Conservation (phyloP, 2,888 invertebrate genomes). For the Drosophila nr. perissopoda region DNA sequence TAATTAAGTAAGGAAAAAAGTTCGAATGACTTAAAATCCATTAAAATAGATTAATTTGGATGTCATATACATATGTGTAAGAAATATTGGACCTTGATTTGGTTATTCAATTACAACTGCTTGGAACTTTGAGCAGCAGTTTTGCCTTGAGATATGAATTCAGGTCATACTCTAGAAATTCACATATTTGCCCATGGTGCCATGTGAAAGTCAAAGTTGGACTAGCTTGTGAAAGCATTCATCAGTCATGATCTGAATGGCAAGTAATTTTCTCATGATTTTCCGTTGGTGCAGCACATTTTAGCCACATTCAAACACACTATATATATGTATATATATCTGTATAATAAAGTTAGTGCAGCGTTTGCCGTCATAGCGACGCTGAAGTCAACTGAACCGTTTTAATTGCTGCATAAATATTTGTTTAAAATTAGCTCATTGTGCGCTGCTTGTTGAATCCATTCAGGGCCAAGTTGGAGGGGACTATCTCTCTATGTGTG, state of each 20-base stretch:
- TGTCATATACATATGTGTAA: no score
- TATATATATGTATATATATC: conserved; percentile 16
- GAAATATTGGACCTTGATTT: neutral
- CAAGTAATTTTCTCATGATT: conserved; percentile 41
- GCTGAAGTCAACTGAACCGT: conserved; percentile 71
- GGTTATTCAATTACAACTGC: neutral
- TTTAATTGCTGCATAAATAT: conserved; percentile 80
- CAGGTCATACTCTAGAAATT: conserved; percentile 6
- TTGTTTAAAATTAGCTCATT: conserved; percentile 78
- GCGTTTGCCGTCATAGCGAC: conserved; percentile 32
- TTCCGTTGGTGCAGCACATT: conserved; percentile 55
- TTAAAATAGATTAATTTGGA: neutral
- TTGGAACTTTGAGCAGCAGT: neutral
- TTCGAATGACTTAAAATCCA: neutral
- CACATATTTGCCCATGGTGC: conserved; percentile 20
- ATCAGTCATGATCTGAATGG: conserved; percentile 65
- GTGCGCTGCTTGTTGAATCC: conserved; percentile 44
- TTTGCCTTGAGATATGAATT: conserved; percentile 3
- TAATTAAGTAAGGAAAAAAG: neutral
- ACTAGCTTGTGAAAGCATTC: conserved; percentile 59
- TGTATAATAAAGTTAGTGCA: conserved; percentile 42
- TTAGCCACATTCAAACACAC: conserved; percentile 11
- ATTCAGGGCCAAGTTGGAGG: conserved; percentile 3
- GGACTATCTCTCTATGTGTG: neutral
- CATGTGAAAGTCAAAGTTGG: conserved; percentile 40